Base-by-base conservation (phyloP, 2,797 vertebrate species). In the Loriculus beryllinus region DNA sequence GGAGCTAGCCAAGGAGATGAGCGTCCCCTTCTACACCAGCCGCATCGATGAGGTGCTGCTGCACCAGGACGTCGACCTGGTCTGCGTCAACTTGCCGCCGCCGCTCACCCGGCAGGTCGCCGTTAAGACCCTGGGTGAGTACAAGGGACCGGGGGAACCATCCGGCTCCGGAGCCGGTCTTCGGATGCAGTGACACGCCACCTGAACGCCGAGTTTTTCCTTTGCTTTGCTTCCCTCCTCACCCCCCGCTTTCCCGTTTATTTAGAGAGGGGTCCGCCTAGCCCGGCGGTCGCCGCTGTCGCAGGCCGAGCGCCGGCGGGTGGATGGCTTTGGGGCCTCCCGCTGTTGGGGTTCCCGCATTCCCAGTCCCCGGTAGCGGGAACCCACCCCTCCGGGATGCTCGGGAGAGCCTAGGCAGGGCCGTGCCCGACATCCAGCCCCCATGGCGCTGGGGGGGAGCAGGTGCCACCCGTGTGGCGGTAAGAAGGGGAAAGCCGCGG, bases 1-100 rank as follows among this genome's bases (percentile, higher is more conserved):
- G 98, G 99, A 99, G 98, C 98, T 99, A 96, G 99, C 99, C 92
- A 98, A 98, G 97, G 99, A 99, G 97, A 99, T 99, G 99, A 98
- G 98, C 97, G 99, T 99, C 10, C 98, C 99, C 20, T 99, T 99
- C 95, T 99, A 99, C 97, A 99, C 99, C 67, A 99, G 98, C 98
- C 98, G 99, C 95, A 99, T 99, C 91, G 99, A 99, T 97, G 99
- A 99, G 95, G 99, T 99, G 96, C 97, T 99, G 93, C 98, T 99
- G 97, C 99, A 99, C 52, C 99, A 99, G 97, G 99, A 99, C 82
- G 99, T 99, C 95, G 99, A 99, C 82, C 95, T 99, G 97, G 99
- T 99, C 76, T 99, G 99, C 98, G 99, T 99, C 98, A 99, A 99
- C 98, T 98, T 99, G 95, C 99, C 99, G 26, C 99, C 99, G 71